These are phyloP conservation scores for Bugula neritina DNA, from an alignment of 2,888 invertebrate genomes.

Conservation along the genomic window DNA sequence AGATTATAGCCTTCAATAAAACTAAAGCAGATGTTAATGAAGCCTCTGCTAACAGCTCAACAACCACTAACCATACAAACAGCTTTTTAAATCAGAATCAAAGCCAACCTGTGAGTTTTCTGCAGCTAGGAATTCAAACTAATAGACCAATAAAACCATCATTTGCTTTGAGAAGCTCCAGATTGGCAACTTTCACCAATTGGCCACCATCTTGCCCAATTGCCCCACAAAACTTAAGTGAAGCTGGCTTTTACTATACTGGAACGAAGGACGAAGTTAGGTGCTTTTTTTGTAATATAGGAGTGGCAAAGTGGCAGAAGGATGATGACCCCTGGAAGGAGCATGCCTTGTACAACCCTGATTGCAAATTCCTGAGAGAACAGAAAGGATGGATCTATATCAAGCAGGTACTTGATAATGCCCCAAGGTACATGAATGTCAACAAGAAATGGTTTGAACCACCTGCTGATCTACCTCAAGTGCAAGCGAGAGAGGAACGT, in stretches of 20 bases:
- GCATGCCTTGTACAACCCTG: conserved; percentile 83
- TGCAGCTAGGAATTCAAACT: background rate
- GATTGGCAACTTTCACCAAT: background rate
- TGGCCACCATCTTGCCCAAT: background rate
- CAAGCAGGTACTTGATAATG: background rate
- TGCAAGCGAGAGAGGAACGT: background rate
- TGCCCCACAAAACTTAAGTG: conserved; percentile 65
- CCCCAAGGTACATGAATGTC: too few species aligned
- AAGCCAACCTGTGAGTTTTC: background rate
- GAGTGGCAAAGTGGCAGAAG: conserved; percentile 85
- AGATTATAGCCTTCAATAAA: background rate
- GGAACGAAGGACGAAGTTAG: conserved; percentile 78
- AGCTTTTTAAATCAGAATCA: background rate
- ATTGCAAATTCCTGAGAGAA: conserved; percentile 73
- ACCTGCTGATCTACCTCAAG: too few species aligned
- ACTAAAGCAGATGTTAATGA: background rate
- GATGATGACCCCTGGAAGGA: conserved; percentile 89
- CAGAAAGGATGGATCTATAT: conserved; percentile 62
- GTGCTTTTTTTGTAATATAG: conserved; percentile 89
- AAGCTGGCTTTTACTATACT: conserved; percentile 87
- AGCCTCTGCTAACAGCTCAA: background rate
- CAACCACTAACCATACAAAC: background rate
- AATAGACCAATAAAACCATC: background rate
- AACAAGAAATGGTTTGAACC: too few species aligned
- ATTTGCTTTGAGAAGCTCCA: background rate